Evolutionary conservation across 2,888 invertebrate genomes (phyloP).

Genomic region (Endomychus coccineus): DNA sequence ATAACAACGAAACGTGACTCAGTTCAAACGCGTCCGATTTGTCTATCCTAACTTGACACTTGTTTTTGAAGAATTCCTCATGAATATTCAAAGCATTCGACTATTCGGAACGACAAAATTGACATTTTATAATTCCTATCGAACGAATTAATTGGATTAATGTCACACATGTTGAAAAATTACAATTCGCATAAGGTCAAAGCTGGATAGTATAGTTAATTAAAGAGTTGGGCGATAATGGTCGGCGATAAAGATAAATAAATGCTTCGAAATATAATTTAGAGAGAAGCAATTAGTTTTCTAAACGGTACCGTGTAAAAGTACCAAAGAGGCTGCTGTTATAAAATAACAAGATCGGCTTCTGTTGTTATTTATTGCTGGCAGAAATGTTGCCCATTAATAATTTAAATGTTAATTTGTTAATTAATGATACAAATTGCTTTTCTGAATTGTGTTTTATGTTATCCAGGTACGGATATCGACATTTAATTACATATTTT

Average conservation of each 20-base stretch:
- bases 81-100: no score
- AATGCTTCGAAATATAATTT: conserved; percentile 23
- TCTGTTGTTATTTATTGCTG: conserved; percentile 36
- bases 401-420: conserved; percentile 48
- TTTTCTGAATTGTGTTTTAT: conserved; percentile 43
- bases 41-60: no score
- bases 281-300: conserved; percentile 30
- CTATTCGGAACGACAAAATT: no score
- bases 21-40: no score
- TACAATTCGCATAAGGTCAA: no score
- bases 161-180: no score
- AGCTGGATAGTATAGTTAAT: no score
- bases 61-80: no score
- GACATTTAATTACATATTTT: conserved; percentile 29
- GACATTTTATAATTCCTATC: no score
- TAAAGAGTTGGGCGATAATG: no score
- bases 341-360: conserved; percentile 31
- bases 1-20: no score
- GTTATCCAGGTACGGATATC: conserved; percentile 18
- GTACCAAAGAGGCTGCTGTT: conserved; percentile 18
- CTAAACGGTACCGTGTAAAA: conserved; percentile 17
- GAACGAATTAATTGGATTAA: no score
- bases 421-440: conserved; percentile 48
- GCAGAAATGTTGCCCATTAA: conserved; percentile 41
- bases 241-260: conserved; percentile 26